Conservation (phyloP, 2,113 vertebrate species). For the Tursiops truncatus region DNA sequence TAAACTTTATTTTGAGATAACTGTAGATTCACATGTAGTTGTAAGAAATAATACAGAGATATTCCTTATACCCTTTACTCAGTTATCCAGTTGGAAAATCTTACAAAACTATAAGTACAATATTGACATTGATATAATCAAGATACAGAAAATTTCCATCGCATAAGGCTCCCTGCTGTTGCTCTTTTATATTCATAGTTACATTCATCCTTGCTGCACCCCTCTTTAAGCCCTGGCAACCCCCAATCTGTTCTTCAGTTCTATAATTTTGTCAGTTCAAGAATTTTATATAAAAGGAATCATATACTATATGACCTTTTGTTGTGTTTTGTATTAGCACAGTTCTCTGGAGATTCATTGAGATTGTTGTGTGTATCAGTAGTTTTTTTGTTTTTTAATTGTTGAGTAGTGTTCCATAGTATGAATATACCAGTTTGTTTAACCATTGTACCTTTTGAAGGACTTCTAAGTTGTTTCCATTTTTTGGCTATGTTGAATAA, state of each 20-base stretch:
- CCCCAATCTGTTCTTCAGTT: background rate
- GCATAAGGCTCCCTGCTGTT: background rate
- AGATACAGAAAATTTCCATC: background rate
- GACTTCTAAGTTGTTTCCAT: background rate
- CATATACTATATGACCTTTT: background rate
- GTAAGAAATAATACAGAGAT: constrained; percentile 2
- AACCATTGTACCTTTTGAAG: background rate
- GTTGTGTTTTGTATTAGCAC: background rate
- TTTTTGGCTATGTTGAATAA: background rate
- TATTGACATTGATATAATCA: background rate
- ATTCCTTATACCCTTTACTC: background rate
- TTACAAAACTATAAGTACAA: background rate
- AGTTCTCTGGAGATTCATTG: background rate
- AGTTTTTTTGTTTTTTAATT: background rate
- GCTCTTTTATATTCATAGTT: background rate
- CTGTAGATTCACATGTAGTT: constrained; percentile 8
- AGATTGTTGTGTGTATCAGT: background rate
- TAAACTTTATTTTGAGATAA: background rate
- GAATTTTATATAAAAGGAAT: background rate
- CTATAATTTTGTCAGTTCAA: background rate
- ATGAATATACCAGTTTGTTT: background rate
- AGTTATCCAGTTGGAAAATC: background rate
- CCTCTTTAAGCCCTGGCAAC: background rate
- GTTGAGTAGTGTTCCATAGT: background rate
- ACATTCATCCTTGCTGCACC: background rate